phyloP scores from a whole-genome alignment of 2,113 vertebrate genomes.

The Zosterops lateralis region DNA sequence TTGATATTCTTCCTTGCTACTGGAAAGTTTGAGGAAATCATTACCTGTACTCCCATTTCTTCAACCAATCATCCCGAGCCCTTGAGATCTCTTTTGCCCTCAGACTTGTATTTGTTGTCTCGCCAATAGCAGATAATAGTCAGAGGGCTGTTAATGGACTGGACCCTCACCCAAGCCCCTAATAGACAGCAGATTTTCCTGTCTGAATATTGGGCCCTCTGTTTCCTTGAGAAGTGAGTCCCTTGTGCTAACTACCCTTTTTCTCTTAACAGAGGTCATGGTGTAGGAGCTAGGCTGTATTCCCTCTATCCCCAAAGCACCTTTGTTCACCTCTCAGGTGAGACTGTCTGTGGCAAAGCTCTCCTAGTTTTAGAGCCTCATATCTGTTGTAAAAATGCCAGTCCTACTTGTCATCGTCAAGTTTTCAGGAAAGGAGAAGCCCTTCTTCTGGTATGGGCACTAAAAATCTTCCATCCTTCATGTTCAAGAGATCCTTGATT shows the following conservation, averaged over 20 bases:
- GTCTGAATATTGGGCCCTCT: neutral
- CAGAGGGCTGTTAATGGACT: neutral
- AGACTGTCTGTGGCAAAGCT: neutral
- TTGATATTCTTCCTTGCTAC: neutral
- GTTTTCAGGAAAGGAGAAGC: neutral
- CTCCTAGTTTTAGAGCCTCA: neutral
- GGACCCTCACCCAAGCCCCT: accelerated
- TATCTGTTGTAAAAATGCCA: neutral
- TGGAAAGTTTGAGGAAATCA: neutral
- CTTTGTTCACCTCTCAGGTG: neutral
- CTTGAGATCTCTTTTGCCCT: neutral
- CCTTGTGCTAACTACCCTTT: neutral
- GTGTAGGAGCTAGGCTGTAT: neutral
- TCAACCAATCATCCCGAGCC: neutral
- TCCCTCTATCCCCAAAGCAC: neutral
- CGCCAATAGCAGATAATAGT: neutral
- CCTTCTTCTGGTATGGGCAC: neutral
- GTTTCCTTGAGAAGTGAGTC: neutral
- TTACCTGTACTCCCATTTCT: neutral
- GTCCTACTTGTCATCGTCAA: neutral
- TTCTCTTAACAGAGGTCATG: neutral
- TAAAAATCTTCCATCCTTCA: neutral
- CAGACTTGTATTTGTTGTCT: neutral
- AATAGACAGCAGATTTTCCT: neutral
- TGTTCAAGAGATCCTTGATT: neutral